phyloP scores from a whole-genome alignment of 2,113 vertebrate genomes.

The Upupa epops region DNA sequence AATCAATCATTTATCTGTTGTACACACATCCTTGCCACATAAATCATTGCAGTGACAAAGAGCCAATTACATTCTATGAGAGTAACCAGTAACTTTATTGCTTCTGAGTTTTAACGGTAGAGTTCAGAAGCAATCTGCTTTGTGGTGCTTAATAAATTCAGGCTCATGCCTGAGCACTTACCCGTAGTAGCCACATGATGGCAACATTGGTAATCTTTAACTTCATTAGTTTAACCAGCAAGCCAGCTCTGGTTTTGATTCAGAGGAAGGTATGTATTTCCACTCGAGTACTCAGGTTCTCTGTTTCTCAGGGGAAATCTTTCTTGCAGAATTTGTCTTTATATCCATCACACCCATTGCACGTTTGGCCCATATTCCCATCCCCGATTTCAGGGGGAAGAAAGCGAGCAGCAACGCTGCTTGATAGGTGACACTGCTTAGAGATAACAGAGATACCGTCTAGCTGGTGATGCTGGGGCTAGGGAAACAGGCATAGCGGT shows the following conservation, averaged over 20 bases:
- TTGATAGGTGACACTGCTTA: not conserved
- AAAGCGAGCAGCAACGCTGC: not conserved
- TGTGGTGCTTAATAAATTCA: not conserved
- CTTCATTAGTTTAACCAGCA: not conserved
- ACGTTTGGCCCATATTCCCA: not conserved
- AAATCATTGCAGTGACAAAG: not conserved
- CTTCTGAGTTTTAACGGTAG: not conserved
- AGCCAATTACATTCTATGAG: not conserved
- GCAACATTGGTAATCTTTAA: constrained; percentile 60
- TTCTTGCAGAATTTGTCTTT: not conserved
- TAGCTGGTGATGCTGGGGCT: not conserved
- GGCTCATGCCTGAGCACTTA: not conserved
- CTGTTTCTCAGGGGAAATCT: not conserved
- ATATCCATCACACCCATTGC: not conserved
- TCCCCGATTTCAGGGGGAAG: not conserved
- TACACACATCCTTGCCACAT: not conserved
- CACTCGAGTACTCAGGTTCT: not conserved
- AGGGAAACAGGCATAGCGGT: not conserved
- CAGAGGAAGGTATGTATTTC: not conserved
- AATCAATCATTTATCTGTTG: not conserved
- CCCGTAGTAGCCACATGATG: constrained; percentile 54
- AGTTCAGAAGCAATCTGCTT: not conserved
- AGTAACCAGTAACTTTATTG: not conserved
- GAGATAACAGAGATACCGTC: not conserved
- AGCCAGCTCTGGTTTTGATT: not conserved